These are phyloP conservation scores for Brachyopa scutellaris DNA, from an alignment of 2,888 invertebrate genomes.

Conservation along the genomic window DNA sequence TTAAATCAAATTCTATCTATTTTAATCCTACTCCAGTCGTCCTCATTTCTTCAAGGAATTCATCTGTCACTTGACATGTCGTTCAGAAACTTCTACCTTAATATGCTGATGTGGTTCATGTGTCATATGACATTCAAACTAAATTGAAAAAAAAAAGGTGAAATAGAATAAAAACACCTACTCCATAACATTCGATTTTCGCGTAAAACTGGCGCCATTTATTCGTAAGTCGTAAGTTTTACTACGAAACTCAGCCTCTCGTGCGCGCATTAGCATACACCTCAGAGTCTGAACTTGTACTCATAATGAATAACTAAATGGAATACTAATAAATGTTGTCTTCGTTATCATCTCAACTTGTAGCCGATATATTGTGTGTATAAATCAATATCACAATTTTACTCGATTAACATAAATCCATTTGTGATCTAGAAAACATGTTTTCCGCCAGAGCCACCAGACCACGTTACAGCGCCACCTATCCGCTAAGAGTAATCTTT, in stretches of 20 bases:
- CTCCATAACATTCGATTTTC: background rate
- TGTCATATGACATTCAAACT: too few relatives aligned
- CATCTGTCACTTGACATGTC: too few relatives aligned
- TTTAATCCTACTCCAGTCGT: too few relatives aligned
- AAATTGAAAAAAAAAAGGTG: too few relatives aligned
- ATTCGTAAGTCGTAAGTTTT: slow-evolving; percentile 43
- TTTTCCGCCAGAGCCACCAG: slow-evolving; percentile 2
- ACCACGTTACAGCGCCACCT: slow-evolving; percentile 50
- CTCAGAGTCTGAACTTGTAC: slow-evolving; percentile 36
- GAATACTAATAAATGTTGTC: slow-evolving; percentile 55
- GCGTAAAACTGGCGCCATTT: slow-evolving; percentile 57
- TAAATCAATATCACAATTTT: slow-evolving; percentile 51
- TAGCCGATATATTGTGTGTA: slow-evolving; percentile 36
- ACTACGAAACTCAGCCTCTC: slow-evolving; percentile 17
- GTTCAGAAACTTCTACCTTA: too few relatives aligned
- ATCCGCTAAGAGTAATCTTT: slow-evolving; percentile 13
- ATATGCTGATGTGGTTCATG: too few relatives aligned
- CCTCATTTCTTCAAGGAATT: too few relatives aligned
- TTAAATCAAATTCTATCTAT: too few relatives aligned
- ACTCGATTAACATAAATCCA: slow-evolving; percentile 57
- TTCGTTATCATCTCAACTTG: slow-evolving; percentile 52
- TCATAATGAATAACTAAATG: slow-evolving; percentile 57
- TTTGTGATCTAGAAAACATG: slow-evolving; percentile 61
- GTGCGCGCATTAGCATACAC: slow-evolving; percentile 46
- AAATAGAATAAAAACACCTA: too few relatives aligned